These are phyloP conservation scores for Onychorhynchus coronatus DNA, from an alignment of 2,113 vertebrate species.

Conservation along the genomic window DNA sequence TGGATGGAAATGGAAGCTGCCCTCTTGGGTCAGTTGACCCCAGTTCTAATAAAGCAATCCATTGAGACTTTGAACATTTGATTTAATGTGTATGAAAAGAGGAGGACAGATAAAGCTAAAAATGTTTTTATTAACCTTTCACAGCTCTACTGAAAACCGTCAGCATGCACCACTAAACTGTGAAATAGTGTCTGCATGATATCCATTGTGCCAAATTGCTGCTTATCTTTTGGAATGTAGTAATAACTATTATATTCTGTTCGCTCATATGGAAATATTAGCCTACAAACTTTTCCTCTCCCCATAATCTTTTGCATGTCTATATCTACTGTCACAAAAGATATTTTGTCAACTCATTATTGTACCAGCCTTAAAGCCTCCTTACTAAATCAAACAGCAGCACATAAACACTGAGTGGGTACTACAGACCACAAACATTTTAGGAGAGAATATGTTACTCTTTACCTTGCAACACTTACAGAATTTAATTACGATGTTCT, in stretches of 20 bases:
- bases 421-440: background rate
- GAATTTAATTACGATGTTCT: background rate
- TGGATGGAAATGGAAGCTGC: conserved; percentile 69
- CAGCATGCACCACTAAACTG: conserved; percentile 84
- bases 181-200: conserved; percentile 81
- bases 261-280: conserved; percentile 28
- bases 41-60: conserved; percentile 73
- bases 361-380: background rate
- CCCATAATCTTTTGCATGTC: background rate
- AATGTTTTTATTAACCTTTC: conserved; percentile 85
- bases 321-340: background rate
- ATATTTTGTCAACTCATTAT: background rate
- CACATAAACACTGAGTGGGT: background rate
- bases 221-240: conserved; percentile 58
- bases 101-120: conserved; percentile 74
- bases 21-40: conserved; percentile 69
- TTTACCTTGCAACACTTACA: background rate
- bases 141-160: conserved; percentile 71
- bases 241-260: conserved; percentile 57
- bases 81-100: conserved; percentile 77
- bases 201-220: conserved; percentile 68
- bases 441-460: background rate
- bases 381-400: background rate
- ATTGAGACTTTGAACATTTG: conserved; percentile 72
- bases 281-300: conserved; percentile 21